A percentile compares a stretch with the other conserved stretches of the same genome.
phyloP scores from a whole-genome alignment of 2,888 invertebrate species.

The Atethmia centrago region DNA sequence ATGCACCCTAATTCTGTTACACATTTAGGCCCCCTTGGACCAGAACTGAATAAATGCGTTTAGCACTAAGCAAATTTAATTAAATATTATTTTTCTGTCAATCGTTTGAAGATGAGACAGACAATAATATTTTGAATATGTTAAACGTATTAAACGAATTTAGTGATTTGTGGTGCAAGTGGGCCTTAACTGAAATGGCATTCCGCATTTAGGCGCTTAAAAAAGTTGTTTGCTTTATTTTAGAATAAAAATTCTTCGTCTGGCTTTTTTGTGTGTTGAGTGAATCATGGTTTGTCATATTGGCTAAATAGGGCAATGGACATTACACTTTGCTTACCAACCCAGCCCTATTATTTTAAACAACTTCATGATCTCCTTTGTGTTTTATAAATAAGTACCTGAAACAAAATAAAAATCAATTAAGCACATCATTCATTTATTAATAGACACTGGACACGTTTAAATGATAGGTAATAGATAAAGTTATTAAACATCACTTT shows the following conservation, averaged over 20 bases:
- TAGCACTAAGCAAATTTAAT: too few species aligned
- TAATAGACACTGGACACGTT: background rate
- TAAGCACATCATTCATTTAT: background rate
- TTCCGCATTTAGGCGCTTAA: background rate
- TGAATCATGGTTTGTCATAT: background rate
- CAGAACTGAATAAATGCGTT: too few species aligned
- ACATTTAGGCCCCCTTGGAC: background rate
- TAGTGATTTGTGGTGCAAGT: too few species aligned
- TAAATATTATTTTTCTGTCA: too few species aligned
- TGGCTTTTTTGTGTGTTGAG: background rate
- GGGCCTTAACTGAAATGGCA: background rate
- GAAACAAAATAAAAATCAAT: slow-evolving; percentile 39
- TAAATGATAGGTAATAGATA: background rate
- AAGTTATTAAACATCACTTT: slow-evolving; percentile 10
- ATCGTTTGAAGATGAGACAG: too few species aligned
- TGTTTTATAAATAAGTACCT: slow-evolving; percentile 34
- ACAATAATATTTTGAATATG: too few species aligned
- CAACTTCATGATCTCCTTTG: background rate
- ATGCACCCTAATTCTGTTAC: background rate
- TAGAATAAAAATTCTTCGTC: too few species aligned
- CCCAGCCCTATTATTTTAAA: background rate
- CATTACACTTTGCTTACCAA: background rate
- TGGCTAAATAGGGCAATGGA: background rate
- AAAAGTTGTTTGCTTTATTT: background rate
- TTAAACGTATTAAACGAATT: too few species aligned